Conservation (phyloP, 1,140 invertebrate species). For the Teleogryllus occipitalis region DNA sequence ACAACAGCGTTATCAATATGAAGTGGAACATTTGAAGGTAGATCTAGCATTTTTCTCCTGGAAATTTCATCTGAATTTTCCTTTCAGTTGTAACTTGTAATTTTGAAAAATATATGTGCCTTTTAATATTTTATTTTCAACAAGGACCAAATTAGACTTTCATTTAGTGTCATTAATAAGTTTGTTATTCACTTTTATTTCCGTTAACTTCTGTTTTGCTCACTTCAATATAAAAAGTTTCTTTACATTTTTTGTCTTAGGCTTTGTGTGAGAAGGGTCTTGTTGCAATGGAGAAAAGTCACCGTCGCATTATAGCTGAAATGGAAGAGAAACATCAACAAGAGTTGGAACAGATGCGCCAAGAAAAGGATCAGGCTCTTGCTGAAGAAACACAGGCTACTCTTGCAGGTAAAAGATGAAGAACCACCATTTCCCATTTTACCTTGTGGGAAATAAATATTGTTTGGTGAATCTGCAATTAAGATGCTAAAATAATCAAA, state of each 20-base stretch:
- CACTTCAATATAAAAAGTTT: neutral
- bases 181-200: constrained; percentile 11
- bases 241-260: constrained; percentile 29
- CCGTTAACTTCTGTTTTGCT: neutral
- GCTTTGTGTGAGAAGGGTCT: constrained; percentile 79
- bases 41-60: constrained; percentile 24
- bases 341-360: constrained; percentile 59
- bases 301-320: constrained; percentile 72
- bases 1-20: constrained; percentile 67
- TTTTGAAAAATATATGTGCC: too few species aligned
- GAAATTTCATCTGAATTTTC: neutral
- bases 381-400: constrained; percentile 77
- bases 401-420: constrained; percentile 33
- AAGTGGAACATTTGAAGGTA: constrained; percentile 76
- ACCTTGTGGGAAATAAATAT: too few species aligned
- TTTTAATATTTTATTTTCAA: too few species aligned
- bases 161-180: constrained; percentile 10
- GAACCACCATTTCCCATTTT: neutral
- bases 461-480: too few species aligned
- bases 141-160: too few species aligned
- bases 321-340: constrained; percentile 74
- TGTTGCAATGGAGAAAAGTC: constrained; percentile 78
- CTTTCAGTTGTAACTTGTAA: too few species aligned
- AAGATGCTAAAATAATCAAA: too few species aligned
- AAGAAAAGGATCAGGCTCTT: constrained; percentile 80